Evolutionary conservation across 2,113 vertebrate species (phyloP).

Genomic region (Neofelis nebulosa): DNA sequence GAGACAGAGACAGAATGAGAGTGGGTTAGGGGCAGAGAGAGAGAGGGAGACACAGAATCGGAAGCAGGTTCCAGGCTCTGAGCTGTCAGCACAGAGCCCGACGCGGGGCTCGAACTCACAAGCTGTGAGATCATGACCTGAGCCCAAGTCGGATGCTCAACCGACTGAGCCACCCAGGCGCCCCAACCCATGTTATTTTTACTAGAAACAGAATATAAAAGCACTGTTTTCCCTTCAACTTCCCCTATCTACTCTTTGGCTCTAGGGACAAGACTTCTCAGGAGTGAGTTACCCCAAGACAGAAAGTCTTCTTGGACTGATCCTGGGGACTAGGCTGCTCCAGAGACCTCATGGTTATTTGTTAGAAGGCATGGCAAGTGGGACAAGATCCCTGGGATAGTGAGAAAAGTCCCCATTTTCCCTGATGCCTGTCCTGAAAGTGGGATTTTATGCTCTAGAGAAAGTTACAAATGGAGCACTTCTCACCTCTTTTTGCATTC

Average conservation of each 20-base stretch:
- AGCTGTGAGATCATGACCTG: too few relatives aligned
- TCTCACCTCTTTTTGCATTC: not conserved
- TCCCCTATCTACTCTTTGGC: not conserved
- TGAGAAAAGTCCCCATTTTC: not conserved
- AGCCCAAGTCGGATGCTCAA: too few relatives aligned
- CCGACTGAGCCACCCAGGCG: too few relatives aligned
- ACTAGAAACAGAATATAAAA: not conserved
- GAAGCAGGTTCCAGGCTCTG: too few relatives aligned
- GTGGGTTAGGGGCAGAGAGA: too few relatives aligned
- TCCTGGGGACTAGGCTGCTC: fast-evolving
- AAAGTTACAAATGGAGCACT: not conserved
- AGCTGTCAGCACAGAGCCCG: too few relatives aligned
- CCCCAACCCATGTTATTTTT: not conserved
- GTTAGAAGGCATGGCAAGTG: not conserved
- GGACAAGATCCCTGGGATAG: not conserved
- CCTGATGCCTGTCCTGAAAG: not conserved
- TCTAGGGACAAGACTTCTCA: not conserved
- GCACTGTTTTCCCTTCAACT: not conserved
- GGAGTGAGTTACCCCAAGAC: not conserved
- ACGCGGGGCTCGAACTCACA: too few relatives aligned
- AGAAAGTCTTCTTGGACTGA: not conserved
- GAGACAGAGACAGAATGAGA: too few relatives aligned
- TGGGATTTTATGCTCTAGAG: not conserved
- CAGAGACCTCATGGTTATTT: not conserved
- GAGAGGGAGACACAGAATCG: too few relatives aligned